Conservation (phyloP, 2,797 vertebrate species). For the Cheirogaleus major region DNA sequence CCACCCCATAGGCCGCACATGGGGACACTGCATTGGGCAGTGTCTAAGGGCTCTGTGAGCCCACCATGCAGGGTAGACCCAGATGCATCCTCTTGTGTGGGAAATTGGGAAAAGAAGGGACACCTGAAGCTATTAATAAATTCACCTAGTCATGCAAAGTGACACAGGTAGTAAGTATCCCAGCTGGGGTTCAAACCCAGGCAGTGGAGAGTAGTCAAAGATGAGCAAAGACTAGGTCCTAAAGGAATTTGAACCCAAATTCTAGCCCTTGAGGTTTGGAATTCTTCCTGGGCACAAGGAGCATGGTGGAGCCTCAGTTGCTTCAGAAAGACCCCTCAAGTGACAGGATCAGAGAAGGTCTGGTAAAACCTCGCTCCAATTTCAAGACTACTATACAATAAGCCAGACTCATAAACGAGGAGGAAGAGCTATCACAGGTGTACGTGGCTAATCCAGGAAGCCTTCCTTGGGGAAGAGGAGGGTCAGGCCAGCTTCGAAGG, state of each 20-base stretch:
- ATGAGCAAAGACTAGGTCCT: not conserved
- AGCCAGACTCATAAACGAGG: not conserved
- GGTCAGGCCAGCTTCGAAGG: not conserved
- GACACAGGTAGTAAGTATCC: not conserved
- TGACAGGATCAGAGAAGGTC: not conserved
- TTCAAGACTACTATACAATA: not conserved
- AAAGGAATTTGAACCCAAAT: not conserved
- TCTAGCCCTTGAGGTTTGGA: not conserved
- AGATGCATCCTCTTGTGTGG: too few species aligned
- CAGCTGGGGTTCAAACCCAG: not conserved
- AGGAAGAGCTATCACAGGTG: not conserved
- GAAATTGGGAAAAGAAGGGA: too few species aligned
- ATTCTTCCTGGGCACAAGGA: not conserved
- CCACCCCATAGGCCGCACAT: rapidly evolving
- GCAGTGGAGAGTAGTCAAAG: not conserved
- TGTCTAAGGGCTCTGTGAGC: not conserved
- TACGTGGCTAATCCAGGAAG: not conserved
- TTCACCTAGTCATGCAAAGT: not conserved
- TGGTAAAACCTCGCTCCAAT: not conserved
- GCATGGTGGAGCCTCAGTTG: rapidly evolving
- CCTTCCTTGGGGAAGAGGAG: not conserved
- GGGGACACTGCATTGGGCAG: rapidly evolving
- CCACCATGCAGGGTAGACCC: not conserved
- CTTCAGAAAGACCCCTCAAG: not conserved
- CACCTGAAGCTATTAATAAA: not conserved